phyloP scores from a whole-genome alignment of 2,113 vertebrate species.

The Dicrurus megarhynchus region DNA sequence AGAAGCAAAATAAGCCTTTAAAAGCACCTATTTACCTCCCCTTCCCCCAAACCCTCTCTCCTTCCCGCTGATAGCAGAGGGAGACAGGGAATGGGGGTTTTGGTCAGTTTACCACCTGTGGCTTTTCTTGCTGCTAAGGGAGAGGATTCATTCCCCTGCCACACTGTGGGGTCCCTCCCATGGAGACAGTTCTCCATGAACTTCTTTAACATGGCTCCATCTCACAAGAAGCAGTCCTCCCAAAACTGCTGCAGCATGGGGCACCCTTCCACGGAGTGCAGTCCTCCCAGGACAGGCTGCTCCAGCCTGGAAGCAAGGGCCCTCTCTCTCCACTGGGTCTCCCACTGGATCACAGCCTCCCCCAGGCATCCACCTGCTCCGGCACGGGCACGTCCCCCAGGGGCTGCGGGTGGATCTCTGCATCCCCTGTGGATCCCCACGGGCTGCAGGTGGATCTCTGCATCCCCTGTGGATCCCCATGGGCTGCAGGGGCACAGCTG shows the following conservation, averaged over 20 bases:
- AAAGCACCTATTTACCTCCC: background rate
- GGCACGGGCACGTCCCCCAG: rapidly evolving
- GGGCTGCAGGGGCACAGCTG: no score
- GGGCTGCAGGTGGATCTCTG: background rate
- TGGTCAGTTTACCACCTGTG: background rate
- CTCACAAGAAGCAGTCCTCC: background rate
- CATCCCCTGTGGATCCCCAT: background rate
- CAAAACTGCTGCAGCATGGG: background rate
- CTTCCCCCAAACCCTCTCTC: rapidly evolving
- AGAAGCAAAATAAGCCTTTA: background rate
- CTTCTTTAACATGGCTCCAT: background rate
- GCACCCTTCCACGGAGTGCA: no score
- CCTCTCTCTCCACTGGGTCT: rapidly evolving
- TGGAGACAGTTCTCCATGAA: rapidly evolving
- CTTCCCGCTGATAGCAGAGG: background rate
- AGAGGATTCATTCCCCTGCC: background rate
- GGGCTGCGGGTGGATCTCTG: background rate
- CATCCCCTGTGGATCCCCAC: rapidly evolving
- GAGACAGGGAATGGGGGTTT: background rate
- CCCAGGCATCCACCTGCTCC: rapidly evolving
- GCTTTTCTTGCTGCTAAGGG: background rate
- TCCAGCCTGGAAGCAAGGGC: background rate
- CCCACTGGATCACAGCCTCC: background rate
- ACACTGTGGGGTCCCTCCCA: no score
- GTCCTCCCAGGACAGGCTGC: background rate